Base-by-base conservation (phyloP, 2,888 invertebrate genomes). In the Serripes groenlandicus region DNA sequence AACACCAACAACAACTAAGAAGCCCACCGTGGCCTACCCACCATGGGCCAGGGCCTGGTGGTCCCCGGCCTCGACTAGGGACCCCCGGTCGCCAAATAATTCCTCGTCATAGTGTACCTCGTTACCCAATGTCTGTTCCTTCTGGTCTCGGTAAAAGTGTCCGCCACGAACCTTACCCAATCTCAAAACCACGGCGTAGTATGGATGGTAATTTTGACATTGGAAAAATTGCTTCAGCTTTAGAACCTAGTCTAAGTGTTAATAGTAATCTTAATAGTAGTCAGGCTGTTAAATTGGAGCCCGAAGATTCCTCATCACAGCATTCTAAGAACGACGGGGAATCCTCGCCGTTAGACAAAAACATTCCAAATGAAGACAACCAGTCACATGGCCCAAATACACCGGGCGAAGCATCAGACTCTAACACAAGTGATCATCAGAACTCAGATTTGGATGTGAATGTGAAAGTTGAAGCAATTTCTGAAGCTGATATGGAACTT, bases 381-480 rank as follows among this genome's bases (percentile, higher is more conserved):
- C 28, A 23, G 18, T n/a, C n/a, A 5, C 21, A 34, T n/a, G 30
- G 21, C 18, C n/a, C 34, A 21, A 32, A 62, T 18, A 7, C 62
- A 34, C 30, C 30, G 11, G 11, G 34, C 9, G 62, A 30, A 1
- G 3, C 34, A 34, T 34, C 30, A 32, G 62, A 62, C 32, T 34
- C 34, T 9, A 62, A 62, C n/a, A 5, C 49, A 49, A 49, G 7
- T 49, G 49, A 49, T 49, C 49, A 15, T 21, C 49, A 3, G 21
- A 49, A 15, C 15, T 49, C 49, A 62, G 62, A 62, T 26, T 7
- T 66, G 34, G 73, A 73, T 32, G 73, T 73, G 5, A 76, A 32
- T 49, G 78, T 83, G 28, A 83, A 83, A 76, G 71, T 83, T 15
- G 83, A 83, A 70, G 60, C 78, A n/a, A 37, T 83, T 23, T 62